These are phyloP conservation scores for Diaperis boleti DNA, from an alignment of 2,888 invertebrate genomes.

Conservation along the genomic window DNA sequence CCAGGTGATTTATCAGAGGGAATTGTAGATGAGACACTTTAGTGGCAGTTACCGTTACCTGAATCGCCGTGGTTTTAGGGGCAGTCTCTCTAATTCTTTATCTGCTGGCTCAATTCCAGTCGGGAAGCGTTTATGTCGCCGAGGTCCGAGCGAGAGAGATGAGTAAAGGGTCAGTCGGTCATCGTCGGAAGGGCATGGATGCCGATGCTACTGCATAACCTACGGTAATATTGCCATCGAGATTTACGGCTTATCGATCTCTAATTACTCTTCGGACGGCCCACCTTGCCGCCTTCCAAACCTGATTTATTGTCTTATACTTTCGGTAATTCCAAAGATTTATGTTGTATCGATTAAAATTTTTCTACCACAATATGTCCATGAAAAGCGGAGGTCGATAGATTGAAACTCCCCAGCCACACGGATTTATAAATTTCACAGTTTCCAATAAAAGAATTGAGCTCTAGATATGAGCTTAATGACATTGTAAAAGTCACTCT, in stretches of 20 bases:
- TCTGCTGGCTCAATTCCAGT: constrained; percentile 58
- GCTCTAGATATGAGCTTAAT: too few species aligned
- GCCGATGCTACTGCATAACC: constrained; percentile 45
- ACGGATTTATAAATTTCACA: too few species aligned
- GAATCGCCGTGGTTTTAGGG: constrained; percentile 59
- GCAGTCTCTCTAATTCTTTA: constrained; percentile 60
- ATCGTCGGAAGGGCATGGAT: constrained; percentile 37
- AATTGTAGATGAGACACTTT: constrained; percentile 66
- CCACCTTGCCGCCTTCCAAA: constrained; percentile 28
- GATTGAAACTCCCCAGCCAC: too few species aligned
- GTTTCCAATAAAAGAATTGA: too few species aligned
- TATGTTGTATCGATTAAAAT: constrained; percentile 42
- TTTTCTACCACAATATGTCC: constrained; percentile 12
- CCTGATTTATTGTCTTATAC: constrained; percentile 41
- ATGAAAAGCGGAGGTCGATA: neutral
- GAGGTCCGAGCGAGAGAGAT: constrained; percentile 44
- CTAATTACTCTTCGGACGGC: constrained; percentile 46
- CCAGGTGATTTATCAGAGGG: constrained; percentile 62
- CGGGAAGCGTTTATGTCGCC: constrained; percentile 25
- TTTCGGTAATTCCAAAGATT: constrained; percentile 41
- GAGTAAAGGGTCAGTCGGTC: constrained; percentile 44
- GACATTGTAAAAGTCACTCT: too few species aligned
- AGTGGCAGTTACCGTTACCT: constrained; percentile 63
- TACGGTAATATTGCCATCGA: constrained; percentile 46
- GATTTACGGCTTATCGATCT: constrained; percentile 49